Evolutionary conservation across 2,888 invertebrate species (phyloP).

Genomic region (Ochropacha duplaris): DNA sequence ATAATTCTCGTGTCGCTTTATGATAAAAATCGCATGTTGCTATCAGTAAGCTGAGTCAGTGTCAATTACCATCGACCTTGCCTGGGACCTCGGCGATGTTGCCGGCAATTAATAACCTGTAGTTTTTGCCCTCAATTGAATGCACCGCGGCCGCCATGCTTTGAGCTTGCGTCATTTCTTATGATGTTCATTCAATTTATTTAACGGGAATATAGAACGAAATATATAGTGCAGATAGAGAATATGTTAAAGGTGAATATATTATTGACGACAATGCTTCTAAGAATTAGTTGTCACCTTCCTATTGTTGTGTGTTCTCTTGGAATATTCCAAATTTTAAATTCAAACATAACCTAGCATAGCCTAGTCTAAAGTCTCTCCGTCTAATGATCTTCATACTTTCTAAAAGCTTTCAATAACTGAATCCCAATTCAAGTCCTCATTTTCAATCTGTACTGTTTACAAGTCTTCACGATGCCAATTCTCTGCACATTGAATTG

Average conservation of each 20-base stretch:
- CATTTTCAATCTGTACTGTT: background rate
- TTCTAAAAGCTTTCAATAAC: background rate
- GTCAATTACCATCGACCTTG: conserved; percentile 37
- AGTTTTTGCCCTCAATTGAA: conserved; percentile 33
- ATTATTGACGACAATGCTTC: background rate
- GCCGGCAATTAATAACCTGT: conserved; percentile 27
- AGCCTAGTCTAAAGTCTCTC: background rate
- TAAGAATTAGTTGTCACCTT: background rate
- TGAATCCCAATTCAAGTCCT: background rate
- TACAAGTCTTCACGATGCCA: background rate
- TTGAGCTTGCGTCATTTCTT: conserved; percentile 2
- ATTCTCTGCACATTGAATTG: background rate
- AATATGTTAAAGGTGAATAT: background rate
- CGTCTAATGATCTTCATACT: background rate
- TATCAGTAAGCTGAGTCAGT: conserved; percentile 25
- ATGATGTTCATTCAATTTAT: background rate
- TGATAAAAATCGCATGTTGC: conserved; percentile 9
- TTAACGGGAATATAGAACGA: background rate
- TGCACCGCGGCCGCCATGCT: conserved; percentile 12
- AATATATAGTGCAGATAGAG: background rate
- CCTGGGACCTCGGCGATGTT: conserved; percentile 20
- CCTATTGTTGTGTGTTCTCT: too few relatives aligned
- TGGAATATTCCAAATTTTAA: too few relatives aligned
- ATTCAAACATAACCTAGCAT: too few relatives aligned
- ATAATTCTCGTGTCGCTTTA: background rate